These are phyloP conservation scores for Sternotherus odoratus DNA, from an alignment of 2,797 vertebrate species.

Conservation along the genomic window DNA sequence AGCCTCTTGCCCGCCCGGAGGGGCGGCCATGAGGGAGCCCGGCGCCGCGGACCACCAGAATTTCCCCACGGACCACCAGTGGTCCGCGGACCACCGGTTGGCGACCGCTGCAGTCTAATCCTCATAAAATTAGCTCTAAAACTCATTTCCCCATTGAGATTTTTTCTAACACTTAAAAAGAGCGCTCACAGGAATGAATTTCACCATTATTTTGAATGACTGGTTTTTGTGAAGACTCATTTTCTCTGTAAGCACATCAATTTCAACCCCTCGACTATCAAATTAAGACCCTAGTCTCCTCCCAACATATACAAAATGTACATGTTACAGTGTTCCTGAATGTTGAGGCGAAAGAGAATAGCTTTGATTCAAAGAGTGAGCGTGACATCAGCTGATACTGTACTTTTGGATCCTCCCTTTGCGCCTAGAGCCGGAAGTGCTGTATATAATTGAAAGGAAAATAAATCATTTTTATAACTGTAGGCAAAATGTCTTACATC, in stretches of 20 bases:
- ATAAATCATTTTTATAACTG: neutral
- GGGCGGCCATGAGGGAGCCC: no score
- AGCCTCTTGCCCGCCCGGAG: no score
- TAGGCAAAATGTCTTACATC: neutral
- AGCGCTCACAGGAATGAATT: neutral
- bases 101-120: no score
- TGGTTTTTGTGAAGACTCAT: neutral
- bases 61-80: no score
- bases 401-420: neutral
- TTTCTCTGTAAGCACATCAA: neutral
- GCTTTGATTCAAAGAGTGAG: fast-evolving
- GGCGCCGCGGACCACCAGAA: no score
- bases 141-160: neutral
- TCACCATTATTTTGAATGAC: neutral
- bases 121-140: neutral
- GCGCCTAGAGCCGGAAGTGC: neutral
- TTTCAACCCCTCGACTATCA: neutral
- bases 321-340: neutral
- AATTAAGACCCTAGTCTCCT: neutral
- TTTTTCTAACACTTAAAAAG: neutral
- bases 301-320: neutral
- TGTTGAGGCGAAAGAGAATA: neutral
- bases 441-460: neutral
- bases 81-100: no score
- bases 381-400: fast-evolving